Evolutionary conservation across 2,797 vertebrate species (phyloP).

Genomic region (Lycodopsis pacificus): DNA sequence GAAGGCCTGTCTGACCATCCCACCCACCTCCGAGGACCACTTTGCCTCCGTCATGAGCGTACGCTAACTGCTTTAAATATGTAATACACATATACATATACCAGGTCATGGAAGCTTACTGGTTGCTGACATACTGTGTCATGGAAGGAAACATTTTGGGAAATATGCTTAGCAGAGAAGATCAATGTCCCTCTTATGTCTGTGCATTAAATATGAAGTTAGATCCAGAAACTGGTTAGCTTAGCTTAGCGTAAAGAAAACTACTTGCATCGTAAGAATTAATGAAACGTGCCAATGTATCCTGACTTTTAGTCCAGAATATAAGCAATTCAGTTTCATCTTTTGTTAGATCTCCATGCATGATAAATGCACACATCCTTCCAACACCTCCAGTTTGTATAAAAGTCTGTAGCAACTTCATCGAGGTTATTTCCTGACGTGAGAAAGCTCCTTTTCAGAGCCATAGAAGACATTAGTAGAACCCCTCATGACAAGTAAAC

Average conservation of each 20-base stretch:
- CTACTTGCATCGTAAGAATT: no score
- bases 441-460: background rate
- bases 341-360: background rate
- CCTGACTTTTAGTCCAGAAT: background rate
- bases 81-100: background rate
- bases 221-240: background rate
- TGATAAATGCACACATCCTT: no score
- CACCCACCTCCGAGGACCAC: slow-evolving; percentile 89
- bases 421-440: background rate
- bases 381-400: background rate
- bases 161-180: background rate
- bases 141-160: background rate
- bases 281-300: no score
- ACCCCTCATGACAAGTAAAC: background rate
- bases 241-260: slow-evolving; percentile 4
- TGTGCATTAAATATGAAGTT: background rate
- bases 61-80: slow-evolving; percentile 76
- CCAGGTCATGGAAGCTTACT: background rate
- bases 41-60: slow-evolving; percentile 94
- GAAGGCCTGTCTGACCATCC: slow-evolving; percentile 90
- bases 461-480: background rate
- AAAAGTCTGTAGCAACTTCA: background rate
- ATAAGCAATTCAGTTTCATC: background rate
- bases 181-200: rapidly evolving
- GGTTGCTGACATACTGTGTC: background rate